Percentiles rank a stretch among this genome's conserved stretches.
Conservation (phyloP, 2,888 invertebrate species). For the Amphipyra tragopoginis region DNA sequence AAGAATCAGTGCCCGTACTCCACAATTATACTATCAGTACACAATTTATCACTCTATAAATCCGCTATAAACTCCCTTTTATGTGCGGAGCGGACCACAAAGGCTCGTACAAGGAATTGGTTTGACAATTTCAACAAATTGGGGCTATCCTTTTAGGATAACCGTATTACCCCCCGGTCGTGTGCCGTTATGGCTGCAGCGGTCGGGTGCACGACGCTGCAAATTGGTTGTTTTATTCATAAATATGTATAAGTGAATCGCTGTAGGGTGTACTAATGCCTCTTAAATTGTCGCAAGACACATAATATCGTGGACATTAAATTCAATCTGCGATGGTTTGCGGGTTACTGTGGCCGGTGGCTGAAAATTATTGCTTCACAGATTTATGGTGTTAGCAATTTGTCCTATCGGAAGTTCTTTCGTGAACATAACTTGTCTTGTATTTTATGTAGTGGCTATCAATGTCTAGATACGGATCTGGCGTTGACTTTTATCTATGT, state of each 20-base stretch:
- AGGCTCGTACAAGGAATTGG: constrained; percentile 63
- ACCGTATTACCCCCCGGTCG: constrained; percentile 68
- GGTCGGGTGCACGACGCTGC: constrained; percentile 63
- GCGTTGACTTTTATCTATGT: not conserved
- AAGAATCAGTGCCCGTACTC: constrained; percentile 31
- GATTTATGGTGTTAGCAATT: constrained; percentile 79
- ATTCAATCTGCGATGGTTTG: constrained; percentile 77
- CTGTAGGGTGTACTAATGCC: constrained; percentile 78
- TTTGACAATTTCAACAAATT: constrained; percentile 73
- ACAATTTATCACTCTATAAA: constrained; percentile 62
- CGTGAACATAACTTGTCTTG: constrained; percentile 37
- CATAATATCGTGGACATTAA: constrained; percentile 76
- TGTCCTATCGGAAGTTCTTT: constrained; percentile 76
- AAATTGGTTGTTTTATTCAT: constrained; percentile 78
- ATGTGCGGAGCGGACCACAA: constrained; percentile 56
- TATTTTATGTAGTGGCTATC: constrained; percentile 28
- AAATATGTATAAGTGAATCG: constrained; percentile 81
- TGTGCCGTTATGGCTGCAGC: constrained; percentile 71
- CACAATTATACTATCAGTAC: constrained; percentile 52
- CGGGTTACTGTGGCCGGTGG: constrained; percentile 68
- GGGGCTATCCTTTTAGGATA: constrained; percentile 74
- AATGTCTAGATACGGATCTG: constrained; percentile 3
- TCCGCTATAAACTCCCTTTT: constrained; percentile 60
- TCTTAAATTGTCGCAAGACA: constrained; percentile 79
- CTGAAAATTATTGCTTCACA: constrained; percentile 71